These are phyloP conservation scores for Stenchaetothrips biformis DNA, from an alignment of 2,888 invertebrate genomes.

Conservation along the genomic window DNA sequence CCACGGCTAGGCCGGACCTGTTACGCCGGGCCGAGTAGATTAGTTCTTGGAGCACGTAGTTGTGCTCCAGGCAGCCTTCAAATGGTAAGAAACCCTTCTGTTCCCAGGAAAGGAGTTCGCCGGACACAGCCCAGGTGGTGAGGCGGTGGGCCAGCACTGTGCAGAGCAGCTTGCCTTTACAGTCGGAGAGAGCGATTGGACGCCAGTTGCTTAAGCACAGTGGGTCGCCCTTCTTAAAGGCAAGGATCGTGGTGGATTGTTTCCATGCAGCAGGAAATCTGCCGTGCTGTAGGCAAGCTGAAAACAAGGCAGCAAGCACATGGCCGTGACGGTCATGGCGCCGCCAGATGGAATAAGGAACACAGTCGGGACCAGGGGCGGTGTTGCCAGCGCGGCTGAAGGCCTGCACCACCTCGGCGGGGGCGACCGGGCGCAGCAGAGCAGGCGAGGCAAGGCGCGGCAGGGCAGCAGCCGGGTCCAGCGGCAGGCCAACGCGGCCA, in stretches of 20 bases:
- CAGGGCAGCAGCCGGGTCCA: neutral
- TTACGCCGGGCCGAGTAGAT: conserved; percentile 37
- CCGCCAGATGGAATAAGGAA: too few relatives aligned
- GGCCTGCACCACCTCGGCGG: neutral
- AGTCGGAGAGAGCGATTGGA: conserved; percentile 40
- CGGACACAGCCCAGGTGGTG: too few relatives aligned
- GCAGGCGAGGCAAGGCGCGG: neutral
- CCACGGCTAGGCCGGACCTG: conserved; percentile 38
- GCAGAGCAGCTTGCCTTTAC: conserved; percentile 38
- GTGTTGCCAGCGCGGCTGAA: conserved; percentile 34
- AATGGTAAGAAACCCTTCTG: conserved; percentile 35
- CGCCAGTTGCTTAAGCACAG: conserved; percentile 41
- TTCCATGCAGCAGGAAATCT: conserved; percentile 38
- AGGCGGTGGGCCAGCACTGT: conserved; percentile 33
- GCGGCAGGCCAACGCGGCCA: too few relatives aligned
- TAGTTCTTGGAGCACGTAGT: conserved; percentile 42
- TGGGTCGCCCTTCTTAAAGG: too few relatives aligned
- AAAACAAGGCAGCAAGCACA: conserved; percentile 37
- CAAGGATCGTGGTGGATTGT: conserved; percentile 32
- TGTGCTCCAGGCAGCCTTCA: conserved; percentile 43
- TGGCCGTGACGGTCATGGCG: conserved; percentile 35
- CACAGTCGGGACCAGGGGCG: conserved; percentile 38
- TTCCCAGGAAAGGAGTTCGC: conserved; percentile 23
- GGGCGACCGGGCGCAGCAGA: too few relatives aligned
- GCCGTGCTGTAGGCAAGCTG: conserved; percentile 38